These are phyloP conservation scores for Morone chrysops DNA, from an alignment of 2,113 vertebrate genomes.

Conservation along the genomic window DNA sequence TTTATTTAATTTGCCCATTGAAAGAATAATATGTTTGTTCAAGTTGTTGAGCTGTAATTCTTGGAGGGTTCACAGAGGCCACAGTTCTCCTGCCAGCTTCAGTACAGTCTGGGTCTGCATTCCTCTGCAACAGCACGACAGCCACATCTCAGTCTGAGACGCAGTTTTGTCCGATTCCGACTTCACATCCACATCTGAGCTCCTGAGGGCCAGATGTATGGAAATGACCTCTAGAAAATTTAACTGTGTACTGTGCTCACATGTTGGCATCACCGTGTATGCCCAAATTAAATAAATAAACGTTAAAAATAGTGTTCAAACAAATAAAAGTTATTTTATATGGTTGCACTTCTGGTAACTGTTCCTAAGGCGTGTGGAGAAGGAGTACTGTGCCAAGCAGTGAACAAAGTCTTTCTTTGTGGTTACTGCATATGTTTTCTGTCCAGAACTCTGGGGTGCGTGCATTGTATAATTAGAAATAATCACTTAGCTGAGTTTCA, in stretches of 20 bases:
- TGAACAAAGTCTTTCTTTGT: constrained; percentile 68
- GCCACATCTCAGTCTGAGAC: constrained; percentile 32
- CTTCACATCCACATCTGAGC: not conserved
- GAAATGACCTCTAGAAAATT: not conserved
- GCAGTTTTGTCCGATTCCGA: not conserved
- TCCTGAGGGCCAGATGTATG: not conserved
- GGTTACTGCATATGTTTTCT: constrained; percentile 44
- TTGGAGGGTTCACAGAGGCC: constrained; percentile 46
- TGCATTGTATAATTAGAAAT: constrained; percentile 44
- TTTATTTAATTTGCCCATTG: constrained; percentile 35
- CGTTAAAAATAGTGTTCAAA: constrained; percentile 14
- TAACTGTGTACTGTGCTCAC: not conserved
- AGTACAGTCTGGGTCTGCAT: constrained; percentile 33
- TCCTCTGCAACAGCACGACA: constrained; percentile 29
- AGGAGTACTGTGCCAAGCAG: constrained; percentile 39
- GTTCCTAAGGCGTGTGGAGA: constrained; percentile 34
- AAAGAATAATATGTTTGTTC: constrained; percentile 34
- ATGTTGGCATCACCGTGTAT: constrained; percentile 1
- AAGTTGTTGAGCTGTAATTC: constrained; percentile 36
- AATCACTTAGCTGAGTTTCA: constrained; percentile 20
- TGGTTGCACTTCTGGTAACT: constrained; percentile 23
- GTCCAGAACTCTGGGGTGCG: not conserved
- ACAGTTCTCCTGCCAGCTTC: constrained; percentile 25
- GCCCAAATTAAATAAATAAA: constrained; percentile 3
- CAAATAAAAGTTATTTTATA: constrained; percentile 51